A percentile compares a stretch with the other conserved stretches of the same genome.
phyloP scores from a whole-genome alignment of 2,888 invertebrate genomes.

The Xestia xanthographa region DNA sequence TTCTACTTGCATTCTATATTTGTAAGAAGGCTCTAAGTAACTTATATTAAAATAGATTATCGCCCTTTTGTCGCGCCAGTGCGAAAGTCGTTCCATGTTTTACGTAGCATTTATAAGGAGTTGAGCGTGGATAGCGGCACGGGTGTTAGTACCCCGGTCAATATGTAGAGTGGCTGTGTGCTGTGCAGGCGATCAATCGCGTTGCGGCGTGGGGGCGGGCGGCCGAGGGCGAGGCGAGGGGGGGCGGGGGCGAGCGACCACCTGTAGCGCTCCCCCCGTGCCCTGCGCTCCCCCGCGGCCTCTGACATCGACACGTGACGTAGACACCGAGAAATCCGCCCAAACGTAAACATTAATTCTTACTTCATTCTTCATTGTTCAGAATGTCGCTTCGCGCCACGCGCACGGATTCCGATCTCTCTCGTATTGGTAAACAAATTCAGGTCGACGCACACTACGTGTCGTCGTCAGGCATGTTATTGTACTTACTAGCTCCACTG shows the following conservation, averaged over 20 bases:
- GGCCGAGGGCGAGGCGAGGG: constrained; percentile 55
- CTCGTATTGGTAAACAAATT: constrained; percentile 89
- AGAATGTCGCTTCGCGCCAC: constrained; percentile 85
- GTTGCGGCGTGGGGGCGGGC: constrained; percentile 77
- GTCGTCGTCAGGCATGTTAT: constrained; percentile 67
- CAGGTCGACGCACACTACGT: constrained; percentile 71
- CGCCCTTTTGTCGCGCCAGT: constrained; percentile 47
- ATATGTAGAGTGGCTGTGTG: constrained; percentile 90
- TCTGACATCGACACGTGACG: constrained; percentile 88
- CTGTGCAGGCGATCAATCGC: constrained; percentile 89
- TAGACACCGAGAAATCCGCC: constrained; percentile 89
- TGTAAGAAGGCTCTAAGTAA: constrained; percentile 25
- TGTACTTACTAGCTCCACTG: constrained; percentile 66
- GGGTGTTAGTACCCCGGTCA: constrained; percentile 88
- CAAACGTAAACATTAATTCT: constrained; percentile 91
- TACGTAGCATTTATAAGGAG: constrained; percentile 82
- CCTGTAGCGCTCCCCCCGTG: constrained; percentile 82
- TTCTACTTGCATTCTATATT: constrained; percentile 42
- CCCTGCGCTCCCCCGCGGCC: constrained; percentile 65
- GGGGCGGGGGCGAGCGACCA: constrained; percentile 78
- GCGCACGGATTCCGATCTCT: constrained; percentile 86
- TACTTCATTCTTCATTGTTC: constrained; percentile 90
- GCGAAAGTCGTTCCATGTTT: constrained; percentile 71
- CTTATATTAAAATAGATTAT: constrained; percentile 37
- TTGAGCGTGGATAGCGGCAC: constrained; percentile 85